A percentile compares a stretch with the other conserved stretches of the same genome.
Conservation (phyloP, 64 coral and sea anemone species). For the Platygyra sinensis region DNA sequence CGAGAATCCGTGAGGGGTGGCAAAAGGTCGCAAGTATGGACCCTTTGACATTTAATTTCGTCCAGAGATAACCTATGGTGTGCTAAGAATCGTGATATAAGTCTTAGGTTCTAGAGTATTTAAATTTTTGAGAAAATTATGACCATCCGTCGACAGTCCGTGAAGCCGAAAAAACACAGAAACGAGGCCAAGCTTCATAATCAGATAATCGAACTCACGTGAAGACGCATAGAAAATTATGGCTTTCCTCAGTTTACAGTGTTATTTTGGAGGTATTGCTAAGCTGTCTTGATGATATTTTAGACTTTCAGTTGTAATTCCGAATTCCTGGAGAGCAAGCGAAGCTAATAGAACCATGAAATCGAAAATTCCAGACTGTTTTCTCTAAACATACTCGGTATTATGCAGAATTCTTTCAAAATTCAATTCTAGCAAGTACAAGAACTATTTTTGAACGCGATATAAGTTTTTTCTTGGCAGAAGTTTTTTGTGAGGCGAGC, state of each 20-base stretch:
- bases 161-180: conserved; percentile 28
- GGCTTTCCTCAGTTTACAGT: conserved; percentile 28
- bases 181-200: conserved; percentile 18
- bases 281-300: conserved; percentile 31
- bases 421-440: conserved; percentile 25
- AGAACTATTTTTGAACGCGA: conserved; percentile 19
- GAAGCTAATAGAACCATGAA: too few relatives aligned
- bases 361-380: too few relatives aligned
- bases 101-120: conserved; percentile 41
- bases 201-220: conserved; percentile 35
- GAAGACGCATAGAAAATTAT: conserved; percentile 32
- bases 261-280: conserved; percentile 41
- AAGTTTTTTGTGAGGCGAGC: conserved; percentile 23
- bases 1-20: too few relatives aligned
- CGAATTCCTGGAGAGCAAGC: conserved; percentile 36
- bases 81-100: conserved; percentile 52
- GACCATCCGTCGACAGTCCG: conserved; percentile 11
- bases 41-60: too few relatives aligned
- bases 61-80: conserved; percentile 41
- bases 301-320: conserved; percentile 35
- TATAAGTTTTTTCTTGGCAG: conserved; percentile 21
- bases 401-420: conserved; percentile 28
- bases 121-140: conserved; percentile 28
- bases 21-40: too few relatives aligned
- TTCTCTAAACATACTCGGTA: background rate